Conservation (phyloP, 2,888 invertebrate species). For the Petrolisthes manimaculis region DNA sequence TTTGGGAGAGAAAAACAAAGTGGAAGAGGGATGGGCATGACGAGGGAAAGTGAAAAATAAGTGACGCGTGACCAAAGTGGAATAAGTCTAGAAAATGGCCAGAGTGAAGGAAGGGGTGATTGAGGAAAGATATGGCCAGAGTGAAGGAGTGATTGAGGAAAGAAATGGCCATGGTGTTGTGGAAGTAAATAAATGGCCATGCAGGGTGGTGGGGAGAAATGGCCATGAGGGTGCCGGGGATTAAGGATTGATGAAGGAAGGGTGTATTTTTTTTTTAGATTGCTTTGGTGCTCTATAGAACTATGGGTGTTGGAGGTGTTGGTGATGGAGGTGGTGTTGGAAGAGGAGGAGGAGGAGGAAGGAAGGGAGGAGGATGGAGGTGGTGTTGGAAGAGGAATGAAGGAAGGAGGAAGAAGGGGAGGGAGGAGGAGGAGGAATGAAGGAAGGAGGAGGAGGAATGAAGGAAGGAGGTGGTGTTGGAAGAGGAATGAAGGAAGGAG, state of each 20-base stretch:
- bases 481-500: not conserved
- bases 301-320: not conserved
- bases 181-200: no score
- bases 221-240: not conserved
- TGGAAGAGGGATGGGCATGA: no score
- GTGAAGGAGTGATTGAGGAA: no score
- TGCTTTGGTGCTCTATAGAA: not conserved
- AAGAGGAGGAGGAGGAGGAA: not conserved
- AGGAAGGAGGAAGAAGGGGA: not conserved
- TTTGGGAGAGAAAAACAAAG: not conserved
- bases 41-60: no score
- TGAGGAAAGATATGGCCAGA: no score
- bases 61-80: no score
- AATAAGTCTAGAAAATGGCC: no score
- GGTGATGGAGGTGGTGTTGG: no score
- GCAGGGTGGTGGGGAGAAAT: not conserved
- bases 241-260: not conserved
- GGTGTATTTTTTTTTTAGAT: not conserved
- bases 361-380: not conserved
- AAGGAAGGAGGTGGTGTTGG: not conserved
- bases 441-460: not conserved
- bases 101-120: no score
- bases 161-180: no score
- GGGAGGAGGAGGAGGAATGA: not conserved
- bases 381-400: not conserved